Evolutionary conservation across 2,113 vertebrate genomes (phyloP).

Genomic region (Albula glossodonta): DNA sequence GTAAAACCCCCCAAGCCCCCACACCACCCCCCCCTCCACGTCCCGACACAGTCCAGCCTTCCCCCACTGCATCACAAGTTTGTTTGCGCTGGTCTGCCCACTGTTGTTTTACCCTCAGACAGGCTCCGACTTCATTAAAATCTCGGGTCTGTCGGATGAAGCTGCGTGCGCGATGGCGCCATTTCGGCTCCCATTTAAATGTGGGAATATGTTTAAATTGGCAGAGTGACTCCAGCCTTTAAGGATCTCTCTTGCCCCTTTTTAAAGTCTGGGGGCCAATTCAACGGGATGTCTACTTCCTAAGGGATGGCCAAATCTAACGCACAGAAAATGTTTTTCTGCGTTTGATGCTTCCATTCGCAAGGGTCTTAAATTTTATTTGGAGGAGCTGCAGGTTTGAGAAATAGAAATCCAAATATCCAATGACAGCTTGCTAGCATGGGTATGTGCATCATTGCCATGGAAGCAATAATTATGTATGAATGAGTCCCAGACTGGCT

Average conservation of each 20-base stretch:
- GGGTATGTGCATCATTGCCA: constrained; percentile 50
- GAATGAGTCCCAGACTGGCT: constrained; percentile 53
- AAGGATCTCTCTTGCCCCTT: not conserved
- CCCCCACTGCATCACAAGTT: constrained; percentile 23
- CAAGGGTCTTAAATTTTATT: not conserved
- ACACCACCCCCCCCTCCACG: too few species aligned
- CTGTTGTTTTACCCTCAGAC: constrained; percentile 28
- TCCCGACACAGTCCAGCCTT: constrained; percentile 11
- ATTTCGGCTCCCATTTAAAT: constrained; percentile 6
- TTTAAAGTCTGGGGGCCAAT: not conserved
- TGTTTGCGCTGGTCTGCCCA: constrained; percentile 29
- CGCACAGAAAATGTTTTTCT: not conserved
- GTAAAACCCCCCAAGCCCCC: not conserved
- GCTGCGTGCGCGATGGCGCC: constrained; percentile 21
- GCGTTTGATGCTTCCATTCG: constrained; percentile 21
- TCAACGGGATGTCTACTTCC: constrained; percentile 13
- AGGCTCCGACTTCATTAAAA: constrained; percentile 19
- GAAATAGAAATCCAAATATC: constrained; percentile 30
- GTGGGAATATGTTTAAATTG: constrained; percentile 23
- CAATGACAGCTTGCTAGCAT: constrained; percentile 30
- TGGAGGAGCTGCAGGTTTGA: constrained; percentile 9
- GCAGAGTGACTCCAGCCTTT: constrained; percentile 5
- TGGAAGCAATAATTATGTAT: constrained; percentile 58
- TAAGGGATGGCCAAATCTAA: not conserved
- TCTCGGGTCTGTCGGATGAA: constrained; percentile 2